phyloP scores from a whole-genome alignment of 2,113 vertebrate species.

The Asarcornis scutulata region DNA sequence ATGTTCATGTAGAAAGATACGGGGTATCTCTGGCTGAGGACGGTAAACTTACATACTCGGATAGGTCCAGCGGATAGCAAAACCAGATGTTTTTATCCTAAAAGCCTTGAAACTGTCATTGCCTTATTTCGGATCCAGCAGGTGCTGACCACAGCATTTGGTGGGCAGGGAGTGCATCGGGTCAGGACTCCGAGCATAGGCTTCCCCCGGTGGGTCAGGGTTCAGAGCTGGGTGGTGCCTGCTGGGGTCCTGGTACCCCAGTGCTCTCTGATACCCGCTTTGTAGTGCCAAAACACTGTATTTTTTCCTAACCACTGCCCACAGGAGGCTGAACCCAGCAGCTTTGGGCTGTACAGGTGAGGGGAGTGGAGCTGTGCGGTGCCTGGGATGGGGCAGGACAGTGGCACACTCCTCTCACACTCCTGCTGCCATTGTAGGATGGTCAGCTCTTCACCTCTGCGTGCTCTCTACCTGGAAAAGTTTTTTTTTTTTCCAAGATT shows the following conservation, averaged over 20 bases:
- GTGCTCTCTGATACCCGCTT: fast-evolving
- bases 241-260: background rate
- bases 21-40: background rate
- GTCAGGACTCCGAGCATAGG: background rate
- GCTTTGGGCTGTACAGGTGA: background rate
- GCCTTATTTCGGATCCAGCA: background rate
- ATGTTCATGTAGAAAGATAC: background rate
- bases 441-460: background rate
- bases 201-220: background rate
- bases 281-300: background rate
- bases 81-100: background rate
- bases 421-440: background rate
- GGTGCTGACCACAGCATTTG: background rate
- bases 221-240: background rate
- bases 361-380: background rate
- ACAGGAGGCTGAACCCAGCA: fast-evolving
- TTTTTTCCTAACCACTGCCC: background rate
- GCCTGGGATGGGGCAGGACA: no score
- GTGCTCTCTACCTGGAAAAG: background rate
- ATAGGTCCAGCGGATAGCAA: background rate
- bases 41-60: background rate
- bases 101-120: background rate
- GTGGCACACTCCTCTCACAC: no score
- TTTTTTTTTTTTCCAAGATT: background rate
- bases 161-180: background rate